phyloP scores from a whole-genome alignment of 2,888 invertebrate genomes.

The Coleophora deauratella region DNA sequence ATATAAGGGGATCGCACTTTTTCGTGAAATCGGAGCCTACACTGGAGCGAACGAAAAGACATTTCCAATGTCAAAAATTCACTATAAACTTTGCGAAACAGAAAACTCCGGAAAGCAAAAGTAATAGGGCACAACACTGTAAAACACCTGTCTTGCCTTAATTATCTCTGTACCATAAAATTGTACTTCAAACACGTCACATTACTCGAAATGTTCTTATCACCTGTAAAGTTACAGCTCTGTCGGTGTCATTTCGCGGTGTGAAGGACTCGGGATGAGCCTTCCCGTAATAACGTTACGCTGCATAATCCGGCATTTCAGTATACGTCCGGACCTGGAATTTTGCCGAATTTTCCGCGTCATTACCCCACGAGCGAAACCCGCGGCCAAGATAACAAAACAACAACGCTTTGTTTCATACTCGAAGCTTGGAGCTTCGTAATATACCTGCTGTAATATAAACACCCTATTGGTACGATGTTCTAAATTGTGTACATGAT shows the following conservation, averaged over 20 bases:
- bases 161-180: background rate
- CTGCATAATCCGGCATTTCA: slow-evolving; percentile 44
- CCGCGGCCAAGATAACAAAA: slow-evolving; percentile 19
- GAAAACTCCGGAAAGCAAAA: too few relatives aligned
- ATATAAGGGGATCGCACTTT: too few relatives aligned
- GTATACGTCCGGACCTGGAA: slow-evolving; percentile 28
- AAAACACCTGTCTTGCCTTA: background rate
- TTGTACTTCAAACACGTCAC: background rate
- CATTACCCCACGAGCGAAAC: slow-evolving; percentile 39
- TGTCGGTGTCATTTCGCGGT: slow-evolving; percentile 16
- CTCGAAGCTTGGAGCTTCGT: slow-evolving; percentile 17
- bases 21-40: too few relatives aligned
- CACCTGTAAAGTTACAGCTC: slow-evolving; percentile 5
- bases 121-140: too few relatives aligned
- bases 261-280: slow-evolving; percentile 15
- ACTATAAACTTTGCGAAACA: too few relatives aligned
- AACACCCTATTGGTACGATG: too few relatives aligned
- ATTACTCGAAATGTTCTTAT: too few relatives aligned
- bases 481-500: too few relatives aligned
- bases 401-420: slow-evolving; percentile 35
- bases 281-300: slow-evolving; percentile 35
- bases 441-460: slow-evolving; percentile 19
- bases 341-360: slow-evolving; percentile 47
- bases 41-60: too few relatives aligned
- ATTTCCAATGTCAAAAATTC: too few relatives aligned